phyloP scores from a whole-genome alignment of 2,113 vertebrate species.

The Pteropus alecto region DNA sequence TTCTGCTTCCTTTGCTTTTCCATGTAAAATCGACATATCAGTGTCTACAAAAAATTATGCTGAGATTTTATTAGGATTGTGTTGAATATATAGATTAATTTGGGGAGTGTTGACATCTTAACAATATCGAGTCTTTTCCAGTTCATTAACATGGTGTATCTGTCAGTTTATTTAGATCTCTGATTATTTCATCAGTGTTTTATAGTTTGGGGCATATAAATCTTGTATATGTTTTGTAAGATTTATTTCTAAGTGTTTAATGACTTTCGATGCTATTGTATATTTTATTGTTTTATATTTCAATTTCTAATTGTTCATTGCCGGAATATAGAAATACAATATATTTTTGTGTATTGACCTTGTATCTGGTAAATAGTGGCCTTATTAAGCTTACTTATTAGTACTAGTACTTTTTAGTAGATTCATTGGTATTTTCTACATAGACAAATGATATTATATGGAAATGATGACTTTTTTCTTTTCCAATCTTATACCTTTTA shows the following conservation, averaged over 20 bases:
- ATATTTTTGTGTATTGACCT: background rate
- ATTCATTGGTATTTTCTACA: background rate
- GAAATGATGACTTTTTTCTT: background rate
- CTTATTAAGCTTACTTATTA: background rate
- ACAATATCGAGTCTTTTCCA: background rate
- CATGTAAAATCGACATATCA: background rate
- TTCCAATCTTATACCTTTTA: background rate
- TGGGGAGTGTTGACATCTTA: background rate
- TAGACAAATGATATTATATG: background rate
- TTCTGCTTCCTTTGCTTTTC: background rate
- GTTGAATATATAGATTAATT: background rate
- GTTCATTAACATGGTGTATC: background rate
- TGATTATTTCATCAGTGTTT: background rate
- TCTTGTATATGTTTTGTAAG: background rate
- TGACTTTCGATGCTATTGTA: background rate
- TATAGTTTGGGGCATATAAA: background rate
- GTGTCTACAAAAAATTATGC: background rate
- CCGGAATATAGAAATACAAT: background rate
- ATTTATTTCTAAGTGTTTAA: conserved; percentile 13
- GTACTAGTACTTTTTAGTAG: background rate
- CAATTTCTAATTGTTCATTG: background rate
- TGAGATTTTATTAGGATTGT: conserved; percentile 4
- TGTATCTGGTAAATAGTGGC: background rate
- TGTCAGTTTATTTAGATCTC: background rate
- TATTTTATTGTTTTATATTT: conserved; percentile 33